Evolutionary conservation across 1,140 invertebrate genomes (phyloP), one percentile per base, ranked within the genome.

Genomic region (Drosophila saltans): DNA sequence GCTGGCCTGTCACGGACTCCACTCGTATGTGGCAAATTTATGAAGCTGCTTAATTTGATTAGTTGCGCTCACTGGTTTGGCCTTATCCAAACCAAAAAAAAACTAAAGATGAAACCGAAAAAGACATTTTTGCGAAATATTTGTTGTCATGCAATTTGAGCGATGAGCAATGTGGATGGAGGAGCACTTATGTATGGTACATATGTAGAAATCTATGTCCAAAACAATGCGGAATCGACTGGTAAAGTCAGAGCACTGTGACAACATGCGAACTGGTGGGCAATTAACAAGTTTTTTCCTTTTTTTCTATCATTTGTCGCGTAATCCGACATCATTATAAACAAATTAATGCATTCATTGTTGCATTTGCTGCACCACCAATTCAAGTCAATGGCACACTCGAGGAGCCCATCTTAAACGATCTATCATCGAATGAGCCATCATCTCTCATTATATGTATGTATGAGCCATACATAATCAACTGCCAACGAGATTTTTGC

Each of bases 311-410:
- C 66, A 66, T 78, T 57, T 86, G 71, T 77, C 72, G 66, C 73
- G 62, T 70, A 76, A 76, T 61, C 39, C 16, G 24, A 10, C 72
- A 30, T 80, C 85, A 90, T 89, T 89, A 89, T 89, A 89, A 89
- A 89, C 84, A 89, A 89, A 89, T 89, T 90, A 89, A 78, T 66
- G 78, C 69, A 69, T 69, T 69, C 69, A 69, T 69, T 69, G 69
- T 63, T 43, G 55, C 28, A 30, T 30, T 45, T 45, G 48, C 26
- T 40, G 57, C 36, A 11, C 8, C 24, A 8, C 24, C 52, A 55
- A 68, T 62, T n/a, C 48, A 63, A 66, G 56, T 65, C 69, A 69
- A 74, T 73, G 66, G 60, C 66, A 59, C 63, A 69, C n/a, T 21
- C 43, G 41, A 39, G 11, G 21, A 52, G 21, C 45, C 21, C 21